These are phyloP conservation scores for Leuciscus idus DNA, from an alignment of 2,113 vertebrate species.

Conservation along the genomic window DNA sequence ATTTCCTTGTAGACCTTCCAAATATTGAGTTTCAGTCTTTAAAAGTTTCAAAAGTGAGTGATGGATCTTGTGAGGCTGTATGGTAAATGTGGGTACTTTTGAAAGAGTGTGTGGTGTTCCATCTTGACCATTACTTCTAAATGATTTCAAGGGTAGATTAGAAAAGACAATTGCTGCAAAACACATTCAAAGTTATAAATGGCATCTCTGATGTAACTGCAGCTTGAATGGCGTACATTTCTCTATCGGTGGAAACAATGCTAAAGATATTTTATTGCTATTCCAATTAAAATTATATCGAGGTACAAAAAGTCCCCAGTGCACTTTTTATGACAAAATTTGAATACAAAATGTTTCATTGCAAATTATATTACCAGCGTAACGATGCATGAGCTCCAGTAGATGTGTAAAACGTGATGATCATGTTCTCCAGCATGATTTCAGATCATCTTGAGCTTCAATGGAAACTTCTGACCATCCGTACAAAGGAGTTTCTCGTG, in stretches of 20 bases:
- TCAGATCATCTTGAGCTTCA: not conserved
- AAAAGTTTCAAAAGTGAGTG: not conserved
- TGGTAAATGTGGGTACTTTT: conserved; percentile 7
- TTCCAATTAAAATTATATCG: not conserved
- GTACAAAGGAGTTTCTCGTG: not conserved
- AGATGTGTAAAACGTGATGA: not conserved
- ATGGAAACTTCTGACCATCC: not conserved
- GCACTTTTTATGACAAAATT: not conserved
- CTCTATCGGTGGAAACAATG: not conserved
- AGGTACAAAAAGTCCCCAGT: not conserved
- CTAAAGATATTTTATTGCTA: not conserved
- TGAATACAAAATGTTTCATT: not conserved
- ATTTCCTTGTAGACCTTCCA: not conserved
- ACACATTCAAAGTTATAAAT: not conserved
- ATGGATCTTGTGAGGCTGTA: not conserved
- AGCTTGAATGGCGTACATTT: not conserved
- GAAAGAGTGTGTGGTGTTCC: not conserved
- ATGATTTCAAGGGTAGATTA: not conserved
- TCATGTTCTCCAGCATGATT: not conserved
- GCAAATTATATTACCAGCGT: not conserved
- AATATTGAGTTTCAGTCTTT: not conserved
- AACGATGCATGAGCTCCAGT: not conserved
- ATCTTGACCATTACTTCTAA: not conserved
- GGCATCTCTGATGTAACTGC: not conserved
- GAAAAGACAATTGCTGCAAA: not conserved